Conservation (phyloP, 2,113 vertebrate genomes). For the Phalacrocorax aristotelis region DNA sequence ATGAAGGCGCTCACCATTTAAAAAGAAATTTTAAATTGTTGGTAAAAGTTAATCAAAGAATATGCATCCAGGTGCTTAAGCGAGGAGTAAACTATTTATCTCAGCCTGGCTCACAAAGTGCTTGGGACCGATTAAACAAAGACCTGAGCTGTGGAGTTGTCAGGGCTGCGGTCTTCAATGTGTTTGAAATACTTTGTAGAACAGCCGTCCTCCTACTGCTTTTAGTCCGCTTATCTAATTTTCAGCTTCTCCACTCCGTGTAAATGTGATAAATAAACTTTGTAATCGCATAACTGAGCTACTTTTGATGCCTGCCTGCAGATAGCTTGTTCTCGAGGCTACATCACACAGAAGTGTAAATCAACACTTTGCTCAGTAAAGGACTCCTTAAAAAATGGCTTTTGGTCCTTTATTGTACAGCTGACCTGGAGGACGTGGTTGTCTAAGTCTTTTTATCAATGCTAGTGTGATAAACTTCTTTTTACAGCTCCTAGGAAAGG, state of each 20-base stretch:
- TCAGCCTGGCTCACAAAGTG: rapidly evolving
- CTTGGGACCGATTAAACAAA: background rate
- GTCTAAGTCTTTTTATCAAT: background rate
- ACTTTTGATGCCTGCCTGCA: background rate
- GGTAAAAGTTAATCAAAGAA: background rate
- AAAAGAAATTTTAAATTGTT: background rate
- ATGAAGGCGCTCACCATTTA: background rate
- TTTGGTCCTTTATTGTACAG: background rate
- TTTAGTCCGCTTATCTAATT: background rate
- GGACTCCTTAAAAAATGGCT: background rate
- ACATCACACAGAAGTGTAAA: background rate
- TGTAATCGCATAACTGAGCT: background rate
- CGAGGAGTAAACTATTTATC: background rate
- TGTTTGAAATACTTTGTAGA: background rate
- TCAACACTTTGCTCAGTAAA: background rate
- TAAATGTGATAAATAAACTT: slow-evolving; percentile 19
- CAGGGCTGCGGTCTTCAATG: background rate
- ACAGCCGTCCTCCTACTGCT: background rate
- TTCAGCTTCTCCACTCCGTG: background rate
- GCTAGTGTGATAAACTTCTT: background rate
- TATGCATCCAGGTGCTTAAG: background rate
- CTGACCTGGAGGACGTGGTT: background rate
- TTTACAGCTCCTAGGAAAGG: background rate
- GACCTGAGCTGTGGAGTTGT: background rate
- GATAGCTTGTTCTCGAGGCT: background rate